A percentile compares a stretch with the other conserved stretches of the same genome.
Conservation (phyloP, 2,113 vertebrate species). For the Hyaena hyaena region DNA sequence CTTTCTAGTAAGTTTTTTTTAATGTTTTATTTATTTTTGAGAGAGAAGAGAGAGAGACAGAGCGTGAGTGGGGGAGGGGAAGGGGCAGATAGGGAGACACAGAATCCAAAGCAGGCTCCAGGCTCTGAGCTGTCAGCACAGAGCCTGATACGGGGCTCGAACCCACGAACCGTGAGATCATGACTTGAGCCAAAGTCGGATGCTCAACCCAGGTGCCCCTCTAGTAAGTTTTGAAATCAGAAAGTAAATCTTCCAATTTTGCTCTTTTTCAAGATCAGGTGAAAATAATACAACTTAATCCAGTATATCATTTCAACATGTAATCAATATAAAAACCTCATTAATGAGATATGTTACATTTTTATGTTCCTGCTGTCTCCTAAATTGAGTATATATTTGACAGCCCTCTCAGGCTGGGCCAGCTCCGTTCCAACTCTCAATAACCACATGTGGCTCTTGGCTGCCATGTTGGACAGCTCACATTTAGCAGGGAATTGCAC, state of each 20-base stretch:
- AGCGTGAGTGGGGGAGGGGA: too few relatives aligned
- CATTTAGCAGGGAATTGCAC: background rate
- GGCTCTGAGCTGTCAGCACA: too few relatives aligned
- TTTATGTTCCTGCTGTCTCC: background rate
- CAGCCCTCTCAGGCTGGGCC: background rate
- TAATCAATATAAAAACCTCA: background rate
- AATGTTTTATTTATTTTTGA: too few relatives aligned
- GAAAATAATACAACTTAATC: constrained; percentile 1
- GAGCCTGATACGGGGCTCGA: too few relatives aligned
- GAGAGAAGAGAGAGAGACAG: too few relatives aligned
- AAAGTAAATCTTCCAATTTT: background rate
- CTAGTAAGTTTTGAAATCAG: background rate
- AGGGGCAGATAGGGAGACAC: too few relatives aligned
- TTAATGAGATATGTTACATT: background rate
- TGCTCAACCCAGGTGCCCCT: background rate
- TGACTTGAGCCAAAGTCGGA: too few relatives aligned
- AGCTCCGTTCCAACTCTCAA: background rate
- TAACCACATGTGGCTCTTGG: background rate
- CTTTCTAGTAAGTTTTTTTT: background rate
- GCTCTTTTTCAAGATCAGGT: background rate
- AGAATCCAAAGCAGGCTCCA: too few relatives aligned
- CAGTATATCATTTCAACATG: background rate
- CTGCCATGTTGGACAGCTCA: background rate
- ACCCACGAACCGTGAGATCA: too few relatives aligned
- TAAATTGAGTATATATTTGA: background rate